Evolutionary conservation across 2,888 invertebrate genomes (phyloP).

Genomic region (Phyllotreta cruciferae): DNA sequence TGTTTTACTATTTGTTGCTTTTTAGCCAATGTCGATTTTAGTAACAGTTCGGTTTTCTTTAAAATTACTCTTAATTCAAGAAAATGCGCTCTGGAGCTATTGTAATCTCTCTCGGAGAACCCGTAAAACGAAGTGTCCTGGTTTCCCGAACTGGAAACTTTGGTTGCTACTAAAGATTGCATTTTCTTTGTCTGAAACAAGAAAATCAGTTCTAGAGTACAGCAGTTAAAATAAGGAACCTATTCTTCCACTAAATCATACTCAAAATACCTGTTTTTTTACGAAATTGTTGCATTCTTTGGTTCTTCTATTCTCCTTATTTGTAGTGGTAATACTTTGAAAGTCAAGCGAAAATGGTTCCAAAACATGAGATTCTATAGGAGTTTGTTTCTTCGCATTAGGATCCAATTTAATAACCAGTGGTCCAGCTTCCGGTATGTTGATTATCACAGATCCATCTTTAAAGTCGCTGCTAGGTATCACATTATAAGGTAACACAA

Average conservation of each 20-base stretch:
- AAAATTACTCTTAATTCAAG: not conserved
- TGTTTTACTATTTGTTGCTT: not conserved
- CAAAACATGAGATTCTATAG: not conserved
- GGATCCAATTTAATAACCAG: constrained; percentile 39
- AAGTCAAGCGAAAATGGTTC: constrained; percentile 29
- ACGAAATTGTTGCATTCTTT: not conserved
- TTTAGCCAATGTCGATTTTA: constrained; percentile 12
- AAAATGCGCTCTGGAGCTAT: not conserved
- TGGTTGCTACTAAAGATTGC: no score
- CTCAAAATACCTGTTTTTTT: not conserved
- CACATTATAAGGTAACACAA: constrained; percentile 42
- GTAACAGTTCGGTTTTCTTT: constrained; percentile 22
- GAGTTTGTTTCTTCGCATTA: constrained; percentile 7
- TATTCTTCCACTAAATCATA: no score
- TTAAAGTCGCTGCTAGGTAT: constrained; percentile 24
- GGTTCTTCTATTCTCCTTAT: not conserved
- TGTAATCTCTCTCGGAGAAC: not conserved
- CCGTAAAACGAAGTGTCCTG: no score
- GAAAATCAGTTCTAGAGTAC: no score
- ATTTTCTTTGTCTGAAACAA: no score
- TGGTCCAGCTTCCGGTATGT: constrained; percentile 42
- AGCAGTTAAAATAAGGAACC: no score
- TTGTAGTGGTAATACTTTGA: constrained; percentile 15
- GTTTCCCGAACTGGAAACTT: no score
- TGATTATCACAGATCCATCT: constrained; percentile 37